phyloP scores from a whole-genome alignment of 2,113 vertebrate species.

The Aplodontia rufa region DNA sequence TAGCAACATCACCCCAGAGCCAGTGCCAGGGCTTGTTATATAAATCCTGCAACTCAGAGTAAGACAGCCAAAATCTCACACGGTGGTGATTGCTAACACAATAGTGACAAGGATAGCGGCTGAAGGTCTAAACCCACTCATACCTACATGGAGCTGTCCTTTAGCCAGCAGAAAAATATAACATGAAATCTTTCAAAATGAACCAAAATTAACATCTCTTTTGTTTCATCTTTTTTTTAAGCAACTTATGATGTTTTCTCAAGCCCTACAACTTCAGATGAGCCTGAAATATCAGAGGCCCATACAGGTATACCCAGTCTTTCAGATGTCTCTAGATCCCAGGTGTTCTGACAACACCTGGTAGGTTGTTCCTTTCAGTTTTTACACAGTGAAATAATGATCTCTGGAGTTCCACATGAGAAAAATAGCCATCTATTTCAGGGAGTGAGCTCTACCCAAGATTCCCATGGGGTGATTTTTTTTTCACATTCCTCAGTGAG shows the following conservation, averaged over 20 bases:
- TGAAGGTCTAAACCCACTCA: background rate
- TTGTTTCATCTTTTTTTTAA: constrained; percentile 66
- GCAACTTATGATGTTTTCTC: constrained; percentile 75
- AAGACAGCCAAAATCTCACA: background rate
- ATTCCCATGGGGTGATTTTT: background rate
- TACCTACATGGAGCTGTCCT: background rate
- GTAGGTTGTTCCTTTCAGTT: background rate
- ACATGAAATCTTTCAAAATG: background rate
- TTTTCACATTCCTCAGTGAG: background rate
- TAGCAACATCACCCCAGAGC: background rate
- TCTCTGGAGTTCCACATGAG: background rate
- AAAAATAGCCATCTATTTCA: background rate
- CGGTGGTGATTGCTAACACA: background rate
- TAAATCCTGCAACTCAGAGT: background rate
- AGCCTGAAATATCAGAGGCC: constrained; percentile 74
- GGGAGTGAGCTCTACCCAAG: background rate
- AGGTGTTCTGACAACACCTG: background rate
- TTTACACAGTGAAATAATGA: background rate
- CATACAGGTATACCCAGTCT: constrained; percentile 80
- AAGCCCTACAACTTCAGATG: constrained; percentile 77
- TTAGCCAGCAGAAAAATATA: background rate
- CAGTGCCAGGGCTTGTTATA: background rate
- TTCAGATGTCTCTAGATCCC: background rate
- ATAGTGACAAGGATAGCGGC: background rate
- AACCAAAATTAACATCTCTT: constrained; percentile 45